These are phyloP conservation scores for Cirrhinus molitorella DNA, from an alignment of 2,797 vertebrate species.

Conservation along the genomic window DNA sequence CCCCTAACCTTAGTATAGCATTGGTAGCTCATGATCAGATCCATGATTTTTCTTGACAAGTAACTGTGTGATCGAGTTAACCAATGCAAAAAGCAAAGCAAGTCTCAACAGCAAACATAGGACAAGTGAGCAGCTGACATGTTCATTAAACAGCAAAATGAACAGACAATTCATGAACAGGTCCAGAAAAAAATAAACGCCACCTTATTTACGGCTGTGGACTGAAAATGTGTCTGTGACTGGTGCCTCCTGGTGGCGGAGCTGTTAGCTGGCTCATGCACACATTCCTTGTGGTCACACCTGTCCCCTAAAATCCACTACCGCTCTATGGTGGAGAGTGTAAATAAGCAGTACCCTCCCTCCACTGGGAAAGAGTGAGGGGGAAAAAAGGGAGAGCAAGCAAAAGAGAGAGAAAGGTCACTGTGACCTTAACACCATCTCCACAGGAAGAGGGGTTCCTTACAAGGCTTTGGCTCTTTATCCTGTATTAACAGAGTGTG, in stretches of 20 bases:
- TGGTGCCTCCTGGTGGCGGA: constrained; percentile 38
- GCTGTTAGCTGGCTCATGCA: constrained; percentile 2
- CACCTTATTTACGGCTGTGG: constrained; percentile 55
- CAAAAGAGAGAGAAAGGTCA: constrained; percentile 9
- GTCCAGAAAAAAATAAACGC: constrained; percentile 25
- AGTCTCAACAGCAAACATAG: neutral
- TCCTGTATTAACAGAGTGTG: neutral
- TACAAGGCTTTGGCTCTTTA: constrained; percentile 6
- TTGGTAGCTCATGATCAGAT: neutral
- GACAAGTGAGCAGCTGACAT: neutral
- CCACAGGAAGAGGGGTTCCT: constrained; percentile 6
- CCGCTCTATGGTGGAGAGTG: neutral
- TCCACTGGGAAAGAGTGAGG: neutral
- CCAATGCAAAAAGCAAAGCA: neutral
- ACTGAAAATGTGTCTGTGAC: constrained; percentile 60
- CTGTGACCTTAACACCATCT: constrained; percentile 27
- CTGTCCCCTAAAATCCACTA: constrained; percentile 36
- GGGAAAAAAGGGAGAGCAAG: neutral
- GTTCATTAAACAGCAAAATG: neutral
- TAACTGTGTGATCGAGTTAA: neutral
- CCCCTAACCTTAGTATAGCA: neutral
- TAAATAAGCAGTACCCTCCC: constrained; percentile 36
- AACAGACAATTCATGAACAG: neutral
- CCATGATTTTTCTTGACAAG: neutral
- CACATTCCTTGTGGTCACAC: constrained; percentile 23